These are phyloP conservation scores for Centropus bengalensis DNA, from an alignment of 2,113 vertebrate genomes.

Conservation along the genomic window DNA sequence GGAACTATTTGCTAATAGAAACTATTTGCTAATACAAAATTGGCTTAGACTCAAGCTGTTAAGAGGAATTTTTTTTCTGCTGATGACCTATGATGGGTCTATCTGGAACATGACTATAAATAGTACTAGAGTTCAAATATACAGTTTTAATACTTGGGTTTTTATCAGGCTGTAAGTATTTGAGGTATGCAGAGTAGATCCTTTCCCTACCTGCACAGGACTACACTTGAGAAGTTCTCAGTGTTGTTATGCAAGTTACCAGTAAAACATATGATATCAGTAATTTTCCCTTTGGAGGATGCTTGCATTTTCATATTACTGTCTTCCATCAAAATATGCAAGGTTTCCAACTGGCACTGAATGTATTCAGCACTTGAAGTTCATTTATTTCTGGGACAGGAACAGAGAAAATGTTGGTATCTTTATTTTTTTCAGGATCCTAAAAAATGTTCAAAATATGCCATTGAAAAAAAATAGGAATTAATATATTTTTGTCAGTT, in stretches of 20 bases:
- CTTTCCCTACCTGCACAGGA: neutral
- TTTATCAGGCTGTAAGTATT: neutral
- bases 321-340: neutral
- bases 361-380: neutral
- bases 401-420: neutral
- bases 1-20: neutral
- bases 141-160: neutral
- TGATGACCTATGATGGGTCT: neutral
- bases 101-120: neutral
- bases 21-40: neutral
- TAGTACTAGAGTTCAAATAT: neutral
- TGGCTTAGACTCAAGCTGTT: neutral
- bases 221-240: neutral
- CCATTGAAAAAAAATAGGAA: neutral
- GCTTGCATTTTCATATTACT: neutral
- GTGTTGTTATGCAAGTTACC: neutral
- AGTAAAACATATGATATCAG: neutral
- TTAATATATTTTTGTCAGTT: neutral
- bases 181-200: neutral
- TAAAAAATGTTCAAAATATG: slow-evolving; percentile 3
- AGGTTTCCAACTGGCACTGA: neutral
- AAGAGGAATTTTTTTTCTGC: neutral
- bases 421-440: slow-evolving; percentile 14
- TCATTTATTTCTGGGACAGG: neutral
- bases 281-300: neutral